Evolutionary conservation across 1,140 invertebrate species (phyloP).

Genomic region (Drosophila littoralis): DNA sequence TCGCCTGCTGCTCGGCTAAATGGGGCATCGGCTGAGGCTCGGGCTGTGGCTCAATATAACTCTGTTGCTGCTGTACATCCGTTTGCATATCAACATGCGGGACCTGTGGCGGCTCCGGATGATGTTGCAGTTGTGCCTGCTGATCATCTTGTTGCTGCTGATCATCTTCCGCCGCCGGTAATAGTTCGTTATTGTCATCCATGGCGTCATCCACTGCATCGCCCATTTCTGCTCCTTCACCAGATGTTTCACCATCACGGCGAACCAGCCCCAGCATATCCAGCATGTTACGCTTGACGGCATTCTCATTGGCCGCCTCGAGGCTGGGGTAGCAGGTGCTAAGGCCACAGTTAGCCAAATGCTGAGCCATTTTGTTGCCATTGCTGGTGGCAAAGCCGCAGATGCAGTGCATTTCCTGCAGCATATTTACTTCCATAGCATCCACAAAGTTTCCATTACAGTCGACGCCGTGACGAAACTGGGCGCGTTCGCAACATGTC

Average conservation of each 20-base stretch:
- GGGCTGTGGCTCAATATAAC: slow-evolving; percentile 38
- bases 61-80: slow-evolving; percentile 35
- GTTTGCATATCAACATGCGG: slow-evolving; percentile 27
- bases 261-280: slow-evolving; percentile 86
- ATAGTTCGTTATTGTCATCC: slow-evolving; percentile 36
- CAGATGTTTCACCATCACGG: slow-evolving; percentile 73
- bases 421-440: slow-evolving; percentile 85
- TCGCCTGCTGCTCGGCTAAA: slow-evolving; percentile 40
- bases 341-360: slow-evolving; percentile 87
- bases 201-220: slow-evolving; percentile 38
- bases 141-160: slow-evolving; percentile 29
- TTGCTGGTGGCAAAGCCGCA: slow-evolving; percentile 90
- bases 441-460: slow-evolving; percentile 85
- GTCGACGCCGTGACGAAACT: slow-evolving; percentile 88
- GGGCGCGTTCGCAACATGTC: slow-evolving; percentile 90
- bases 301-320: slow-evolving; percentile 86
- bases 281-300: slow-evolving; percentile 86
- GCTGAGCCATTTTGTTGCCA: slow-evolving; percentile 88
- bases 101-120: slow-evolving; percentile 12
- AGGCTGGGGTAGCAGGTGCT: slow-evolving; percentile 87
- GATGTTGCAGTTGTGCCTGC: slow-evolving; percentile 15
- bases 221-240: slow-evolving; percentile 61
- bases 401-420: slow-evolving; percentile 88
- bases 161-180: slow-evolving; percentile 23
- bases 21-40: slow-evolving; percentile 41